Evolutionary conservation across 2,888 invertebrate genomes (phyloP).

Genomic region (Marronus borbonicus): DNA sequence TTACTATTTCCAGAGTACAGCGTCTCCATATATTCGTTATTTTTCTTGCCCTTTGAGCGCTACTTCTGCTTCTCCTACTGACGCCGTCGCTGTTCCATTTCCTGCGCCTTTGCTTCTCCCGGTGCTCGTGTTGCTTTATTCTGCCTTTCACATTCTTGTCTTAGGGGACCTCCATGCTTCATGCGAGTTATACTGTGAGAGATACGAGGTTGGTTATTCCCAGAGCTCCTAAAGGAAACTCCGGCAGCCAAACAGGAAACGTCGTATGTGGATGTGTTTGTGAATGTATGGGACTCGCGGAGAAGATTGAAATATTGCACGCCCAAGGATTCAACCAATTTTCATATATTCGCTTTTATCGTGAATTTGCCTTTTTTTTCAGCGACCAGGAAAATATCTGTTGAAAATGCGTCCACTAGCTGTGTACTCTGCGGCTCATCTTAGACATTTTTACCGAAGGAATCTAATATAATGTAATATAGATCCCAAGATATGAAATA

Average conservation of each 20-base stretch:
- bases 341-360: constrained; percentile 68
- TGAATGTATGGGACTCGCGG: constrained; percentile 60
- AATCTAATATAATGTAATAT: too few species aligned
- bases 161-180: constrained; percentile 69
- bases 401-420: constrained; percentile 43
- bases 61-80: constrained; percentile 48
- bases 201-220: constrained; percentile 66
- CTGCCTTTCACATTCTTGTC: constrained; percentile 69
- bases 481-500: neutral
- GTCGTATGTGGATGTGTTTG: constrained; percentile 61
- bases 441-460: too few species aligned
- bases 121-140: constrained; percentile 63
- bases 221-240: constrained; percentile 62
- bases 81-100: constrained; percentile 62
- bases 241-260: constrained; percentile 69
- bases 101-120: constrained; percentile 52
- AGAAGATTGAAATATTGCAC: constrained; percentile 70
- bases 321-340: constrained; percentile 70
- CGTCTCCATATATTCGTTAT: constrained; percentile 67
- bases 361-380: constrained; percentile 55
- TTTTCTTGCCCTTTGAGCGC: constrained; percentile 65
- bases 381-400: constrained; percentile 56
- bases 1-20: constrained; percentile 57
- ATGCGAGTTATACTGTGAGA: constrained; percentile 61
- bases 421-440: neutral